Evolutionary conservation across 2,888 invertebrate genomes (phyloP).

Genomic region (Rosalia funebris): DNA sequence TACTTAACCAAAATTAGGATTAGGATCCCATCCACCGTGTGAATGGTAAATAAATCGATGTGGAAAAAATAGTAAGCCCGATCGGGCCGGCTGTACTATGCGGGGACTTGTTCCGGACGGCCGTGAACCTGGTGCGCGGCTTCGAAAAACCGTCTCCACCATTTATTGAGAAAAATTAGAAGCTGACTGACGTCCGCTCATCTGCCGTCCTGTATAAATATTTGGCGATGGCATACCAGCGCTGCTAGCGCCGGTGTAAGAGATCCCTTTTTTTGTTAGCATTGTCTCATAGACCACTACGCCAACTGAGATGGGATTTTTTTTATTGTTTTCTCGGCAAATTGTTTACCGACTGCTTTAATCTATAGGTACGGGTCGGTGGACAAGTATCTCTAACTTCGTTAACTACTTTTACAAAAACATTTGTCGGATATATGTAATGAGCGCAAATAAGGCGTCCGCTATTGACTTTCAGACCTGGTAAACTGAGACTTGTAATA

Average conservation of each 20-base stretch:
- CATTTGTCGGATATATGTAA: neutral
- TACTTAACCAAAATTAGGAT: constrained; percentile 41
- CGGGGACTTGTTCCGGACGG: constrained; percentile 12
- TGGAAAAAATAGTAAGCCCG: constrained; percentile 30
- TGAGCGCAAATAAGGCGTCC: neutral
- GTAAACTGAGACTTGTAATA: too few relatives aligned
- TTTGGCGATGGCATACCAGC: constrained; percentile 15
- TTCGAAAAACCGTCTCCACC: constrained; percentile 16
- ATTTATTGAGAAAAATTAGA: constrained; percentile 14
- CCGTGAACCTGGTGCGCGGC: constrained; percentile 14
- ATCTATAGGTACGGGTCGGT: constrained; percentile 12
- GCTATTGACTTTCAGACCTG: too few relatives aligned
- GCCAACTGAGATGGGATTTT: constrained; percentile 7
- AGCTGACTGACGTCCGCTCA: constrained; percentile 17
- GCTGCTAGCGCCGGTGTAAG: constrained; percentile 23
- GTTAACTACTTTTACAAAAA: constrained; percentile 16
- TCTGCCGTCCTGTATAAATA: constrained; percentile 26
- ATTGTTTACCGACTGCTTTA: constrained; percentile 12
- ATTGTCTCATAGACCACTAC: constrained; percentile 17
- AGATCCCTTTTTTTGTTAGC: constrained; percentile 23
- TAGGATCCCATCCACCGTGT: constrained; percentile 39
- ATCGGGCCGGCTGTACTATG: constrained; percentile 15
- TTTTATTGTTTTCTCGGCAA: constrained; percentile 19
- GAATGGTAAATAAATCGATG: constrained; percentile 41
- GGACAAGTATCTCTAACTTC: constrained; percentile 9